Base-by-base conservation (phyloP, 2,888 invertebrate genomes). In the Tipula helvola region DNA sequence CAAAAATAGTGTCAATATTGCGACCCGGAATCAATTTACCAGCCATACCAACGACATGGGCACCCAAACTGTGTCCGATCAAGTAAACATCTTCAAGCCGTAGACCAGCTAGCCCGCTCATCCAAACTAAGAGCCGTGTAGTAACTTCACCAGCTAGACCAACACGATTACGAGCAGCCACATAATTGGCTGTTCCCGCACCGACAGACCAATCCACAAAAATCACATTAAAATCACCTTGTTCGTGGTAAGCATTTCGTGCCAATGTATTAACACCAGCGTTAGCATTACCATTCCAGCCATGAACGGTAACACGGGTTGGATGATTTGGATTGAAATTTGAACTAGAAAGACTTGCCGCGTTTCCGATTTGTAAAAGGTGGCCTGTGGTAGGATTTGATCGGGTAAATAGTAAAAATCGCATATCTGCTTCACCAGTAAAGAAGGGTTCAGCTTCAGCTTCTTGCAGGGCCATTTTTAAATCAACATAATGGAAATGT, bases 181-280 rank as follows among this genome's bases (percentile, higher is more conserved):
- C 91, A 88, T 94, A 94, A 88, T 94, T 93, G 5, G 93, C 90
- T 87, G 93, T 93, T 1, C 89, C 89, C 0, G 93, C 93, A 1
- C 93, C 93, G 0, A 90, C 90, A 13, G 92, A 92, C 94, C 94
- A 94, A 88, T 94, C 94, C 4, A 94, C 93, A 0, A 93, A 93
- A 85, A 94, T 93, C 87, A 94, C 93, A 88, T 94, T 94, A 87
- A 93, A 90, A 87, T 93, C 93, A 57, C 93, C 93, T 2, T 91
- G 90, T 85, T 91, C 91, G 16, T 94, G 90, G 88, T 93, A 93
- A 0, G 93, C 94, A 8, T 39, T 42, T 10, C 41, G 18, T 10
- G 8, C 8, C 18, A 42, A 39, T 13, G 4, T 18, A 85, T 85
- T 85, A 10, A 44, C 18, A 18, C 12, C 42, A 18, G 85, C 41